Conservation (phyloP, 1,140 invertebrate genomes). For the Eumeta japonica region DNA sequence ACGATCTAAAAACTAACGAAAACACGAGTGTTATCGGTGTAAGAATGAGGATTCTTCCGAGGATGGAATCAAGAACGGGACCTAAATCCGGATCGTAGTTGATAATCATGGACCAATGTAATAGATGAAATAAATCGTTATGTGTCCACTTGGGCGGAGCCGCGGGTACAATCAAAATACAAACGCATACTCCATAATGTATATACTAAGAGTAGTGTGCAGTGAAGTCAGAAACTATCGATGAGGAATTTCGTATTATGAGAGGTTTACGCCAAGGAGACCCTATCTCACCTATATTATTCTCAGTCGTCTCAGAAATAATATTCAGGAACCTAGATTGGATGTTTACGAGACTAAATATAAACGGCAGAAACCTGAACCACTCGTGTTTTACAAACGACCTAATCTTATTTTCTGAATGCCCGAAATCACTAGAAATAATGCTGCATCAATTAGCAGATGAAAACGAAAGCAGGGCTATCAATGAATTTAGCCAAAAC, state of each 20-base stretch:
- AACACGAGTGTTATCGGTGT: no score
- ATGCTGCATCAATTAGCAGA: slow-evolving; percentile 17
- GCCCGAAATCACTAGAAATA: slow-evolving; percentile 7
- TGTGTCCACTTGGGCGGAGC: no score
- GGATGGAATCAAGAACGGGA: no score
- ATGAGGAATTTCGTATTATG: slow-evolving; percentile 21
- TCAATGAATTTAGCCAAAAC: slow-evolving; percentile 15
- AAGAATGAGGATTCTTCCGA: no score
- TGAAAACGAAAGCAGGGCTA: slow-evolving; percentile 15
- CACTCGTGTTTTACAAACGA: no score
- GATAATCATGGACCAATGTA: no score
- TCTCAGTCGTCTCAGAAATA: no score
- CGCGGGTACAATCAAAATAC: slow-evolving; percentile 7
- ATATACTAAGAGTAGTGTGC: slow-evolving; percentile 6
- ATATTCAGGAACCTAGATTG: slow-evolving; percentile 18
- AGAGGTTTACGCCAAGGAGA: slow-evolving; percentile 22
- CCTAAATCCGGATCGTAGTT: no score
- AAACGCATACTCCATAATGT: slow-evolving; percentile 9
- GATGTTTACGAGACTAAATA: slow-evolving; percentile 15
- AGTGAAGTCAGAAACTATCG: slow-evolving; percentile 9
- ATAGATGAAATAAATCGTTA: no score
- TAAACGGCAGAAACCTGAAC: no score
- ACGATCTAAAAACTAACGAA: no score
- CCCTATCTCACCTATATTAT: slow-evolving; percentile 23
- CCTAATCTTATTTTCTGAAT: slow-evolving; percentile 19